phyloP scores from a whole-genome alignment of 2,113 vertebrate genomes.

The Pseudopipra pipra region DNA sequence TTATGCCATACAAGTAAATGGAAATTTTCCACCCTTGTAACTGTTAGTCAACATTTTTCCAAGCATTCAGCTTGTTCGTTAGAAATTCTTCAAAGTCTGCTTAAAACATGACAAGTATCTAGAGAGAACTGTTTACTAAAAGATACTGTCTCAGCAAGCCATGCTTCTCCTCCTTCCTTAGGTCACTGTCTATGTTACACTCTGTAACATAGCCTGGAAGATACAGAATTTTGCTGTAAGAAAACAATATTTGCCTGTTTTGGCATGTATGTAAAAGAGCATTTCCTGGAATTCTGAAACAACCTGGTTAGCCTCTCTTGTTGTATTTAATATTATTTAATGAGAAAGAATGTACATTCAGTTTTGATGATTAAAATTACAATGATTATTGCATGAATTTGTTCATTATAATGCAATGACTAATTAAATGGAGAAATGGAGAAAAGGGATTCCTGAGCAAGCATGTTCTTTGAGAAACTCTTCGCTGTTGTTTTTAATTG shows the following conservation, averaged over 20 bases:
- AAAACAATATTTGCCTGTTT: background rate
- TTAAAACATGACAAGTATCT: background rate
- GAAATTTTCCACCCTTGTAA: background rate
- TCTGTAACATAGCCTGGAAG: background rate
- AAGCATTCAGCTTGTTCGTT: background rate
- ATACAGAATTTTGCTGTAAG: background rate
- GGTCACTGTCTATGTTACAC: background rate
- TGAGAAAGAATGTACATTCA: constrained; percentile 34
- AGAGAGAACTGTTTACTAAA: background rate
- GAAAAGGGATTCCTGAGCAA: constrained; percentile 52
- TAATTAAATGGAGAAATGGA: constrained; percentile 59
- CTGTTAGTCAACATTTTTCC: background rate
- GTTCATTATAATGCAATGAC: constrained; percentile 29
- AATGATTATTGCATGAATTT: constrained; percentile 50
- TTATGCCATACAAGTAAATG: background rate
- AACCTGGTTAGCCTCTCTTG: background rate
- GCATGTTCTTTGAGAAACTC: constrained; percentile 28
- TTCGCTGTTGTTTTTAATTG: background rate
- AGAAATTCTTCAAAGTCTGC: background rate
- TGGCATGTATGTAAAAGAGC: background rate
- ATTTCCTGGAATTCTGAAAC: constrained; percentile 20
- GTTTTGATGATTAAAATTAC: constrained; percentile 32
- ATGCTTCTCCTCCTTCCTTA: background rate
- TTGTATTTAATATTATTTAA: constrained; percentile 28
- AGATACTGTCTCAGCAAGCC: background rate